Base-by-base conservation (phyloP, 2,888 invertebrate genomes). In the Holacanthella duospinosa region DNA sequence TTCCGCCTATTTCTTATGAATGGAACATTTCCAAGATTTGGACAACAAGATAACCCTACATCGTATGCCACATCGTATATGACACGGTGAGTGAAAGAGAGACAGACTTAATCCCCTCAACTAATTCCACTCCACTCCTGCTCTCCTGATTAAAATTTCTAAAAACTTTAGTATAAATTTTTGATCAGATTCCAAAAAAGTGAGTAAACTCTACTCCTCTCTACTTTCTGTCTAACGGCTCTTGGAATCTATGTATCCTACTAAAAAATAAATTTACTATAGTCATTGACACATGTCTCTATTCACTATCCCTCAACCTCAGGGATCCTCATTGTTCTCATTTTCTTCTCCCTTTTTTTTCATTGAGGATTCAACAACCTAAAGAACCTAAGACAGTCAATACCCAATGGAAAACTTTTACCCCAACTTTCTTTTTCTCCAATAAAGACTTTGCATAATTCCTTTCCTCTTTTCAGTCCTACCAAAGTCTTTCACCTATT, bases 41-140 rank as follows among this genome's bases (percentile, higher is more conserved):
- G 86, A 12, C 85, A 86, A 61, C 88, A 89, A 76, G 90, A 90
- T 78, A 91, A 91, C 78, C 90, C 90, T 0, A 85, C 89, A 2
- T 88, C 90, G 21, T 89, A 88, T 76, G 74, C 75, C 4, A 85
- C 74, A 26, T 74, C 74, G 25, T 64, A 74, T 28, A 55, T 76
- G 21, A 79, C 78, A 59, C 63, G 68, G 71, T 71, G 63, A 64
- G 64, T 59, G 28, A 58, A 36, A 58, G 19, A 6, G 12, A 43
- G n/a, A 9, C 43, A 21, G 9, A 36, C 9, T 16, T 36, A n/a
- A 25, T 53, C 25, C 54, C 54, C n/a, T 6, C 54, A 25, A 53
- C 54, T 53, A 24, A 36, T 36, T 36, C 36, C 36, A 12, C 36
- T 6, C 36, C 9, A 6, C 16, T 36, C 16, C 36, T 16, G 6